Evolutionary conservation across 2,113 vertebrate species (phyloP).

Genomic region (Gopherus evgoodei): DNA sequence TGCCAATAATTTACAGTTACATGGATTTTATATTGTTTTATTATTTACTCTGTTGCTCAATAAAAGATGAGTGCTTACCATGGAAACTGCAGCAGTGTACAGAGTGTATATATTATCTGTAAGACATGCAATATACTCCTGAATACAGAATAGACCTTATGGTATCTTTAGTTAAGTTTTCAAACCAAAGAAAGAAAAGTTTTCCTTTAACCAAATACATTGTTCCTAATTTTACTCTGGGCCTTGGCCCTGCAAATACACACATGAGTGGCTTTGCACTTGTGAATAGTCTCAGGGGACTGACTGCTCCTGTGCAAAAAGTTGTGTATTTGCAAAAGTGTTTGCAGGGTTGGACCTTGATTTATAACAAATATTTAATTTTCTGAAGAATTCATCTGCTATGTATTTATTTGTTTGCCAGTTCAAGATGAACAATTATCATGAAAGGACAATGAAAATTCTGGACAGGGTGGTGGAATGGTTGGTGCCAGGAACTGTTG

Average conservation of each 20-base stretch:
- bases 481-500: neutral
- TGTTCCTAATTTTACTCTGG: neutral
- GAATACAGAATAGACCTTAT: neutral
- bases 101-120: fast-evolving
- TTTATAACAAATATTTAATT: neutral
- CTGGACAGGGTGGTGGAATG: neutral
- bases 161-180: neutral
- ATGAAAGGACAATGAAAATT: neutral
- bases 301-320: fast-evolving
- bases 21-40: neutral
- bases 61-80: neutral
- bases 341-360: neutral
- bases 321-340: neutral
- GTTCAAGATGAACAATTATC: neutral
- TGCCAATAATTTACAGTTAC: constrained; percentile 6
- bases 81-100: neutral
- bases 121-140: neutral
- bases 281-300: neutral
- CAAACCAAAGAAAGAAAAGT: neutral
- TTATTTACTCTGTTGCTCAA: constrained; percentile 42
- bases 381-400: neutral
- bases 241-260: neutral
- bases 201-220: neutral
- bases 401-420: neutral
- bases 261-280: neutral